phyloP scores from a whole-genome alignment of 1,140 invertebrate genomes.

The Drosophila mauritiana region DNA sequence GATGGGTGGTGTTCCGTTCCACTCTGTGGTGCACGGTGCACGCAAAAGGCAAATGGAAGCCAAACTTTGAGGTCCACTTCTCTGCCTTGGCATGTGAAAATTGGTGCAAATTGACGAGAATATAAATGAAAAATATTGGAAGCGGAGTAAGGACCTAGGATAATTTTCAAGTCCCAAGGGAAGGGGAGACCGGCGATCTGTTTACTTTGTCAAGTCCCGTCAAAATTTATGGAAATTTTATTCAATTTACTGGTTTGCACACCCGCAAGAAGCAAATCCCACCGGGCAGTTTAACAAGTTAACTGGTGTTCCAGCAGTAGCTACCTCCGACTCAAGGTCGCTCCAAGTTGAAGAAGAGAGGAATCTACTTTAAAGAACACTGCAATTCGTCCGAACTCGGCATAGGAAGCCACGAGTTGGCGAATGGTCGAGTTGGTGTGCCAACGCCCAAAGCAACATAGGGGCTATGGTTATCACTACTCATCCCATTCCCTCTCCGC shows the following conservation, averaged over 20 bases:
- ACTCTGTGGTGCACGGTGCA: conserved; percentile 20
- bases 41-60: conserved; percentile 57
- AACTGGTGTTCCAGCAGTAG: conserved; percentile 5
- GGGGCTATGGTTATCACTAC: conserved; percentile 9
- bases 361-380: conserved; percentile 54
- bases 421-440: conserved; percentile 25
- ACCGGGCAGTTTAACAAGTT: conserved; percentile 18
- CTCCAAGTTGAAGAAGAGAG: conserved; percentile 7
- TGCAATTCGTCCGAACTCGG: conserved; percentile 43
- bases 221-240: conserved; percentile 33
- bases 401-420: conserved; percentile 43
- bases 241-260: conserved; percentile 43
- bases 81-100: conserved; percentile 28
- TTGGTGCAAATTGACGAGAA: conserved; percentile 51
- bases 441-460: conserved; percentile 67
- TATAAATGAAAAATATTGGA: conserved; percentile 30
- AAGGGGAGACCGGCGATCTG: conserved; percentile 4
- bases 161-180: conserved; percentile 1
- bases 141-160: conserved; percentile 7
- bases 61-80: conserved; percentile 15
- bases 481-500: conserved; percentile 21
- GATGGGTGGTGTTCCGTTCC: conserved; percentile 2
- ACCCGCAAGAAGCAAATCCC: conserved; percentile 43
- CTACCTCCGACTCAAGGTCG: conserved; percentile 49
- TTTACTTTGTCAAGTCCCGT: conserved; percentile 45